A percentile compares a stretch with the other conserved stretches of the same genome.
Evolutionary conservation across 2,113 vertebrate species (phyloP).

Genomic region (Ceuthmochares aereus): DNA sequence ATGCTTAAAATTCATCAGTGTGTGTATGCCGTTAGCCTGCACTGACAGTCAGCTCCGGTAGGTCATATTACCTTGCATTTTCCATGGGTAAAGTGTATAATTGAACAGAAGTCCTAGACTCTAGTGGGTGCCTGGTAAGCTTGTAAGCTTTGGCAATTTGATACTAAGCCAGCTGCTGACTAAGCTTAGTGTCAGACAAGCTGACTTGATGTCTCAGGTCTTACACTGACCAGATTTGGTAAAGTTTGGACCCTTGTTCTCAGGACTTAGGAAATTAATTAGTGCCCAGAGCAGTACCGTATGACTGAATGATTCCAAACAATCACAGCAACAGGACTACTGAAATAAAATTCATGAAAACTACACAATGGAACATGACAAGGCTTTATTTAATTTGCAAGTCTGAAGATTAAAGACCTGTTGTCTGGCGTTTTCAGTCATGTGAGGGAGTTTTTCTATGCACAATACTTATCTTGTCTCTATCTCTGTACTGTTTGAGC

Average conservation of each 20-base stretch:
- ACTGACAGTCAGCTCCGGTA: neutral
- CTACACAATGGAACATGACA: neutral
- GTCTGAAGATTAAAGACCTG: conserved; percentile 20
- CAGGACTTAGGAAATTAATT: neutral
- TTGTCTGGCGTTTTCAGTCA: neutral
- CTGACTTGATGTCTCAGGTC: neutral
- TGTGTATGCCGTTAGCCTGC: neutral
- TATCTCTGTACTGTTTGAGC: conserved; percentile 29
- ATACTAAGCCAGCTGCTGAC: neutral
- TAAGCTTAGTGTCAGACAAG: neutral
- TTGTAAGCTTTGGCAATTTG: neutral
- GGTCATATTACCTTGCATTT: neutral
- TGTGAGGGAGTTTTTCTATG: neutral
- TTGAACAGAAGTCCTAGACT: neutral
- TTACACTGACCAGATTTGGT: neutral
- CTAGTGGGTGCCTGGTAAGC: neutral
- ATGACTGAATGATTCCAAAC: neutral
- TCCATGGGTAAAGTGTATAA: neutral
- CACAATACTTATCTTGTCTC: conserved; percentile 48
- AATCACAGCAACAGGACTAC: neutral
- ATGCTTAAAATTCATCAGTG: neutral
- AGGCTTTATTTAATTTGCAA: conserved; percentile 25
- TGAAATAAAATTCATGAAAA: conserved; percentile 41
- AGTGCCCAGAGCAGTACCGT: neutral
- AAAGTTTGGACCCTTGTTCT: neutral